Evolutionary conservation across 2,888 invertebrate species (phyloP), one percentile per base, ranked within the genome.

Genomic region (Seladonia tumulorum): DNA sequence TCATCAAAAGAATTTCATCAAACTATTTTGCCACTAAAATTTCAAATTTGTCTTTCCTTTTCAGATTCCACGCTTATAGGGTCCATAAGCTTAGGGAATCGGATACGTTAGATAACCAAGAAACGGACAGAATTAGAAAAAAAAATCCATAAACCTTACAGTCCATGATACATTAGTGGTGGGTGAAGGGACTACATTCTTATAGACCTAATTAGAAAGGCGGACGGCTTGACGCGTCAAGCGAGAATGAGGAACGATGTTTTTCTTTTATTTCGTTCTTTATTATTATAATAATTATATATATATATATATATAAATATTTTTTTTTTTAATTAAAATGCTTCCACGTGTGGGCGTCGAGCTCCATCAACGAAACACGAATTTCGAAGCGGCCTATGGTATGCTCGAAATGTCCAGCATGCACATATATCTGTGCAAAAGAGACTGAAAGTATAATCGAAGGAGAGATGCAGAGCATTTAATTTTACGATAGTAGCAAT

Each of bases 161-260:
- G 92, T 93, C 93, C 91, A 92, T 91, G 93, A 88, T 92, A 90
- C 89, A 87, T 93, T 93, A 92, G 92, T 91, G 94, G 91, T 91
- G 92, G 94, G 94, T 94, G 94, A 94, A 93, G 95, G 95, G 93
- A 93, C 91, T 93, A 93, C 89, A 91, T 92, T 92, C 81, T 92
- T 90, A 91, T 92, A 93, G 85, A 82, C 89, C 85, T 93, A 93
- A 90, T 92, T 90, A 92, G 91, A 42, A 39, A 81, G 72, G 87
- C 87, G 87, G 81, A 78, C 72, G 74, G 70, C 72, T 82, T 75
- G 71, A 83, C 39, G 78, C 71, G 60, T 70, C 47, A 80, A 74
- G 82, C 66, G 39, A 68, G 22, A 76, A 82, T 45, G 75, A 90
- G 49, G 73, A 78, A 83, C 12, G 39, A 60, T 16, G 18, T 57